Evolutionary conservation across 2,888 invertebrate species (phyloP), one percentile per base, ranked within the genome.

Genomic region (Emmelina monodactyla): DNA sequence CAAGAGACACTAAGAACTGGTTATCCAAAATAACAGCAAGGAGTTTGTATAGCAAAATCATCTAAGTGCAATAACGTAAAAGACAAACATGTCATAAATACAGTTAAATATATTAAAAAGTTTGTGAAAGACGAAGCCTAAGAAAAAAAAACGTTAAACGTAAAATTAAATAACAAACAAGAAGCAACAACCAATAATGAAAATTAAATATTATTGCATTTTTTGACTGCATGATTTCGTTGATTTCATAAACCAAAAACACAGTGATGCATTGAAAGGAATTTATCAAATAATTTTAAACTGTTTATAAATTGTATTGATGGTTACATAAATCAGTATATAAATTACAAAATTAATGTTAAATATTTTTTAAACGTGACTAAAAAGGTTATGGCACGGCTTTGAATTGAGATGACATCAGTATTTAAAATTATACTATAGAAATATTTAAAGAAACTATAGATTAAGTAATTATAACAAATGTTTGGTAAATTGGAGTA

Each of bases 111-210:
- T n/a, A n/a, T n/a, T n/a, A 55, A 56, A 57, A 55, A 47, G 56
- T 58, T 59, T 52, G 55, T 50, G 54, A 56, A 49, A 64, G 50
- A 49, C 41, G 53, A 60, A 53, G 61, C 62, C 58, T 51, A 56
- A 61, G 54, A 54, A 56, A 48, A 45, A 61, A 63, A 58, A 64
- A 67, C 59, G 52, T 52, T 43, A 50, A 61, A 70, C 58, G 55
- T 72, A 76, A 71, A 76, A 76, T 72, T 75, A 78, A 58, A 68
- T 71, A 78, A 78, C 76, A 68, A 69, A 73, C 76, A 68, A 69
- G 64, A 55, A 44, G 57, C 69, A 75, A 78, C 76, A 73, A 72
- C 69, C 67, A 68, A 68, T 75, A 65, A 53, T 25, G 25, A 25
- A 40, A 38, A 33, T 31, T 40, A 51, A 51, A 46, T 43, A 45